Base-by-base conservation (phyloP, 2,113 vertebrate genomes). In the Macroglossus sobrinus region DNA sequence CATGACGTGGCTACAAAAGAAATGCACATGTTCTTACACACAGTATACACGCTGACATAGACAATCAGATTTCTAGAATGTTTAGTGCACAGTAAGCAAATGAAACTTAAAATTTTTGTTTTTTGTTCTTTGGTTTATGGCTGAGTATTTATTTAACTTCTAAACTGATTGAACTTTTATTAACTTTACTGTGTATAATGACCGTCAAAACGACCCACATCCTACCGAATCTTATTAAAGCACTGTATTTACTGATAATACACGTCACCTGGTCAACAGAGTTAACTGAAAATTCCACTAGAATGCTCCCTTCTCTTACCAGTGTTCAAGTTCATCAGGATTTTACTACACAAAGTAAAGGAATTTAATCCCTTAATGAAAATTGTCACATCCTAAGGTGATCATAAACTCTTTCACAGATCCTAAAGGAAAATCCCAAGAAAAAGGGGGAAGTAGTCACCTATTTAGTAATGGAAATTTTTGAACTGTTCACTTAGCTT, bases 1-100 rank as follows among this genome's bases (percentile, higher is more conserved):
- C 99, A 99, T 99, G 99, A 95, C 99, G 99, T 98, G 99, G 99
- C 99, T 99, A 99, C 96, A 98, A 99, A 98, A 99, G 99, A 99
- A 99, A 99, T 93, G 98, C 97, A 99, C 96, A 99, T 81, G 98
- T 98, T 98, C 98, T 99, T 98, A 99, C 63, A 98, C 97, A 98
- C 69, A 98, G 97, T 55, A 98, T 78, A 96, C 74, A 98, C 84
- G 81, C 94, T 96, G 94, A 97, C 88, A 98, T 7, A 97, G 94
- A 98, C 10, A 98, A 98, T 97, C 92, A 93, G 86, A 97, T 68
- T 91, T 95, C 50, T 89, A 97, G 71, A 84, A 93, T 53, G 86
- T 94, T 94, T 75, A 75, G 78, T 89, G 97, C 61, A 97, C 40
- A 96, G 96, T 96, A 72, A 92, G 75, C 84, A 94, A 16, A 7